phyloP scores from a whole-genome alignment of 2,888 invertebrate genomes.

The Dasypolia templi region DNA sequence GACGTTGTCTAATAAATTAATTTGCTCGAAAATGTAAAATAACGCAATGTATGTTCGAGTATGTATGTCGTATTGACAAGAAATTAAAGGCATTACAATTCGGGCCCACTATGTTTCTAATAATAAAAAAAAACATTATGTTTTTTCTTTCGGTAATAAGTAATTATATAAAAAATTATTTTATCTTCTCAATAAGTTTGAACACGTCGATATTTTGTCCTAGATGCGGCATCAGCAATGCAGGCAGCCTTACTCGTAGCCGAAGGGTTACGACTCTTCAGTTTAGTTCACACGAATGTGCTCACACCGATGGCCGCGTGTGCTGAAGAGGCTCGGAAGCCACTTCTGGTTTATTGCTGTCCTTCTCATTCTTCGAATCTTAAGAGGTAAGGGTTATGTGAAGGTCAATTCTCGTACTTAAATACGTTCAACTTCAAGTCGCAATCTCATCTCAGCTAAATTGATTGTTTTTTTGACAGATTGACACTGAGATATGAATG shows the following conservation, averaged over 20 bases:
- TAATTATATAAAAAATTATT: background rate
- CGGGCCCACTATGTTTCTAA: background rate
- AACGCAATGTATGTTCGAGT: too few relatives aligned
- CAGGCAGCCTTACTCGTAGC: slow-evolving; percentile 93
- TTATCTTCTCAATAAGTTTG: background rate
- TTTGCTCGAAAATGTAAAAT: too few relatives aligned
- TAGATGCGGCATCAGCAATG: slow-evolving; percentile 93
- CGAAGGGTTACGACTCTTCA: slow-evolving; percentile 94
- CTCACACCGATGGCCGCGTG: slow-evolving; percentile 93
- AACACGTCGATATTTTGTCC: slow-evolving; percentile 50
- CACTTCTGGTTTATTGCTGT: slow-evolving; percentile 93
- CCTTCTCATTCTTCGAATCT: slow-evolving; percentile 92
- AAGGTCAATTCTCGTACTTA: too few relatives aligned
- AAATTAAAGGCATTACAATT: background rate
- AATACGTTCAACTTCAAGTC: too few relatives aligned
- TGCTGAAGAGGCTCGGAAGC: slow-evolving; percentile 88
- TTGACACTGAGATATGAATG: too few relatives aligned
- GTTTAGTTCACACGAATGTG: slow-evolving; percentile 93
- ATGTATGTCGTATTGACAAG: too few relatives aligned
- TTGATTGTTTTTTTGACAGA: too few relatives aligned
- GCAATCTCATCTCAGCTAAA: too few relatives aligned
- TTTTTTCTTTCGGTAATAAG: background rate
- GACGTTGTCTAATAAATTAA: too few relatives aligned
- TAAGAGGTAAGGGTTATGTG: slow-evolving; percentile 88
- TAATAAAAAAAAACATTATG: too few relatives aligned